phyloP scores from a whole-genome alignment of 2,888 invertebrate species.

The Masnerella sp. region DNA sequence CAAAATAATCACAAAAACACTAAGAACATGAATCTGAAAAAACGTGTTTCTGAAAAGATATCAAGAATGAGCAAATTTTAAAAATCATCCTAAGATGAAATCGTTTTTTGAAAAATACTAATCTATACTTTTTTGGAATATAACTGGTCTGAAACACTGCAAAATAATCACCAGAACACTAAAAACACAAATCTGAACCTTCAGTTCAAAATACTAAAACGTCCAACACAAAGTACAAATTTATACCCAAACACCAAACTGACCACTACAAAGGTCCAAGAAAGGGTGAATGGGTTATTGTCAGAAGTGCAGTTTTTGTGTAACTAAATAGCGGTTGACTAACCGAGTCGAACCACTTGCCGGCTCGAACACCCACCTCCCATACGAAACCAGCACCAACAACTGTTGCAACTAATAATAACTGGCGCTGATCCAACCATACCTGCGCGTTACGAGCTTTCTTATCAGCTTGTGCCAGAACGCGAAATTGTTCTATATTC shows the following conservation, averaged over 20 bases:
- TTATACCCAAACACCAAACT: neutral
- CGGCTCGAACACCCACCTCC: slow-evolving; percentile 38
- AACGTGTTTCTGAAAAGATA: too few relatives aligned
- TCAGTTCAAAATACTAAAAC: too few relatives aligned
- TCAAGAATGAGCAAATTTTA: too few relatives aligned
- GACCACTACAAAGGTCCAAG: neutral
- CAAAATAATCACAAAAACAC: too few relatives aligned
- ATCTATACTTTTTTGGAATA: too few relatives aligned
- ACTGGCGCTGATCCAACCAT: slow-evolving; percentile 49
- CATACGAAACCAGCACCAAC: slow-evolving; percentile 41
- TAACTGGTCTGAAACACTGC: too few relatives aligned
- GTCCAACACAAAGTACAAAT: too few relatives aligned
- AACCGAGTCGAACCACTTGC: slow-evolving; percentile 31
- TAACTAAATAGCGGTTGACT: slow-evolving; percentile 21
- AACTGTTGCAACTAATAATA: slow-evolving; percentile 56
- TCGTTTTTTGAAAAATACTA: too few relatives aligned
- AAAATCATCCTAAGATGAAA: too few relatives aligned
- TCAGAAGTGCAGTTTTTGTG: slow-evolving; percentile 11
- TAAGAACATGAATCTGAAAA: too few relatives aligned
- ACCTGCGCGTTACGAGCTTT: slow-evolving; percentile 69
- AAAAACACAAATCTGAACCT: too few relatives aligned
- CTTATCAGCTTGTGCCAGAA: slow-evolving; percentile 71
- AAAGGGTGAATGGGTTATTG: neutral
- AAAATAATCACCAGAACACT: too few relatives aligned
- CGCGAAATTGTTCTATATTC: slow-evolving; percentile 67